phyloP scores from a whole-genome alignment of 2,888 invertebrate genomes.

The Eupeodes latifasciatus region DNA sequence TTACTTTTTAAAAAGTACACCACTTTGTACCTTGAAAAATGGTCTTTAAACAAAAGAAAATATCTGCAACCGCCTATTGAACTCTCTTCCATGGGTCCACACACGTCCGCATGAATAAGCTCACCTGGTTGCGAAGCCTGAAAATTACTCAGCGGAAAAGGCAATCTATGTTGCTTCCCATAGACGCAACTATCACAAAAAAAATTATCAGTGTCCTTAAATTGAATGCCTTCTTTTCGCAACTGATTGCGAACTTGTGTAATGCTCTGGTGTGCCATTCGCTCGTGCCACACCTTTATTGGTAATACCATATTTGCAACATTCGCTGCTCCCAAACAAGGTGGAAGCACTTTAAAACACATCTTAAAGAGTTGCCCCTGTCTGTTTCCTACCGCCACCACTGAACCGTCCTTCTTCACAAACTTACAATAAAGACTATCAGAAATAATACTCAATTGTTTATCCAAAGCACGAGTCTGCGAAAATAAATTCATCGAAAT shows the following conservation, averaged over 20 bases:
- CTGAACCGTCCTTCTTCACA: slow-evolving; percentile 40
- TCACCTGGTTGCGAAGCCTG: slow-evolving; percentile 63
- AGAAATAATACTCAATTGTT: slow-evolving; percentile 35
- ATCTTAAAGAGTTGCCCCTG: slow-evolving; percentile 17
- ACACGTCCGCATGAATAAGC: slow-evolving; percentile 71
- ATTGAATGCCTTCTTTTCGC: slow-evolving; percentile 58
- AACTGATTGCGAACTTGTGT: slow-evolving; percentile 74
- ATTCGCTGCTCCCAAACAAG: slow-evolving; percentile 20
- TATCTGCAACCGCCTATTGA: slow-evolving; percentile 67
- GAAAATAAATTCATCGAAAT: slow-evolving; percentile 76
- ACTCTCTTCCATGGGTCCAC: slow-evolving; percentile 62
- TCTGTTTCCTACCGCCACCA: slow-evolving; percentile 41
- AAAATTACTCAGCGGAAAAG: slow-evolving; percentile 62
- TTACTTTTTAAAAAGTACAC: slow-evolving; percentile 72
- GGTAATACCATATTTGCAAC: slow-evolving; percentile 42
- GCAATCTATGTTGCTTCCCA: slow-evolving; percentile 71
- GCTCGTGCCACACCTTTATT: slow-evolving; percentile 77
- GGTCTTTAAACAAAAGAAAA: slow-evolving; percentile 71
- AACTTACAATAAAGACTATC: slow-evolving; percentile 49
- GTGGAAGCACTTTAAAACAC: slow-evolving; percentile 1
- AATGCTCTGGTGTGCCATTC: slow-evolving; percentile 77
- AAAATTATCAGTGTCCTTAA: slow-evolving; percentile 49
- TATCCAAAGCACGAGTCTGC: slow-evolving; percentile 40
- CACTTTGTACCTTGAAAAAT: slow-evolving; percentile 57
- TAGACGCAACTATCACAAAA: slow-evolving; percentile 75